Conservation (phyloP, 1,140 invertebrate species). For the Samia ricini region DNA sequence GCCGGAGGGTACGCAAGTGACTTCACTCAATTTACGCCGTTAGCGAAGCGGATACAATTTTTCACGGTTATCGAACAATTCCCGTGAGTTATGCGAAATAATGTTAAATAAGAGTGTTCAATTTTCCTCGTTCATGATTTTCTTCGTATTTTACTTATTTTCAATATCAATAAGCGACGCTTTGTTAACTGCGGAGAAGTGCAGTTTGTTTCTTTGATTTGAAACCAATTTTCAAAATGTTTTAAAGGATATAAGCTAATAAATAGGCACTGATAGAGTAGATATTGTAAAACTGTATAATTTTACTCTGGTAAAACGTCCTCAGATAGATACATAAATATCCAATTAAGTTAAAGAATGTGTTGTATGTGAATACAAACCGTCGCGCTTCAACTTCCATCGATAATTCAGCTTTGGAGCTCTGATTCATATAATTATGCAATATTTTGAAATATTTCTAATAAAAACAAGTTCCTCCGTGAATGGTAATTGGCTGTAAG, state of each 20-base stretch:
- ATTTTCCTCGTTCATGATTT: constrained; percentile 29
- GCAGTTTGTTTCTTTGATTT: background rate
- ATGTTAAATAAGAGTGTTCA: constrained; percentile 48
- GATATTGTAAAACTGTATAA: too few species aligned
- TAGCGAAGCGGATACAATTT: constrained; percentile 42
- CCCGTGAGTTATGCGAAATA: constrained; percentile 26
- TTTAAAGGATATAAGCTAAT: too few species aligned
- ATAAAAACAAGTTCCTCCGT: background rate
- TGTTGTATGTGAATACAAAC: background rate
- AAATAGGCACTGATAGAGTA: too few species aligned
- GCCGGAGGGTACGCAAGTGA: constrained; percentile 3
- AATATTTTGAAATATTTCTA: background rate
- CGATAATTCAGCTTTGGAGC: background rate
- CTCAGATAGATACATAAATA: too few species aligned
- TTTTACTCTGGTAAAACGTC: too few species aligned
- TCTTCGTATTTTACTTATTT: constrained; percentile 15
- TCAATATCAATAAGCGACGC: background rate
- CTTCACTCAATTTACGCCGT: constrained; percentile 64
- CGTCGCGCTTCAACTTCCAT: background rate
- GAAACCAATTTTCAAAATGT: too few species aligned
- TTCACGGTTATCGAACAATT: constrained; percentile 58
- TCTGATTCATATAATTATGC: background rate
- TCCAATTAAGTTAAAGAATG: too few species aligned
- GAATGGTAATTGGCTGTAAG: background rate
- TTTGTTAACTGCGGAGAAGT: background rate